Evolutionary conservation across 2,113 vertebrate genomes (phyloP).

Genomic region (Vidua macroura): DNA sequence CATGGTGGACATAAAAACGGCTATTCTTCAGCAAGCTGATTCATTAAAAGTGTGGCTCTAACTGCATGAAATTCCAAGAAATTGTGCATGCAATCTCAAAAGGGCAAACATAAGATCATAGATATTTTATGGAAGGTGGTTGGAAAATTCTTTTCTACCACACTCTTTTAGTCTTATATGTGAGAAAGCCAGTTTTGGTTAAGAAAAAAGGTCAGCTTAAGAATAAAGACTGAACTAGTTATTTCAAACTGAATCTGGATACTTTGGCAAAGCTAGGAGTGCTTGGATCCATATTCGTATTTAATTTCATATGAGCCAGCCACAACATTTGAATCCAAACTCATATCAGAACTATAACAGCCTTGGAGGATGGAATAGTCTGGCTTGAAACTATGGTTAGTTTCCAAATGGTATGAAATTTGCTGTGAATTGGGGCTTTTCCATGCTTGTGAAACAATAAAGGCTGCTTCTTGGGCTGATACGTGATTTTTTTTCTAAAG

Average conservation of each 20-base stretch:
- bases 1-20: not conserved
- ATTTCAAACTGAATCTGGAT: not conserved
- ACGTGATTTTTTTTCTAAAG: not conserved
- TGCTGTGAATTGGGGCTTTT: not conserved
- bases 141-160: not conserved
- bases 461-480: not conserved
- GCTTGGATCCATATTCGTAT: not conserved
- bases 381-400: not conserved
- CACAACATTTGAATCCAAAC: slow-evolving; percentile 30
- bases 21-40: not conserved
- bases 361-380: not conserved
- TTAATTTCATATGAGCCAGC: slow-evolving; percentile 1
- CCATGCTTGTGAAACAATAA: not conserved
- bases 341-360: not conserved
- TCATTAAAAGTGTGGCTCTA: not conserved
- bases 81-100: not conserved
- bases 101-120: not conserved
- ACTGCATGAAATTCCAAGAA: not conserved
- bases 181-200: not conserved
- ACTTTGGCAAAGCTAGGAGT: not conserved
- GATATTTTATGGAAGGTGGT: not conserved
- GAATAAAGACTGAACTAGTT: not conserved
- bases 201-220: not conserved
- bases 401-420: not conserved
- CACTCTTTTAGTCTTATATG: not conserved